A percentile compares a stretch with the other conserved stretches of the same genome.
Evolutionary conservation across 2,113 vertebrate genomes (phyloP).

Genomic region (Podarcis cretensis): DNA sequence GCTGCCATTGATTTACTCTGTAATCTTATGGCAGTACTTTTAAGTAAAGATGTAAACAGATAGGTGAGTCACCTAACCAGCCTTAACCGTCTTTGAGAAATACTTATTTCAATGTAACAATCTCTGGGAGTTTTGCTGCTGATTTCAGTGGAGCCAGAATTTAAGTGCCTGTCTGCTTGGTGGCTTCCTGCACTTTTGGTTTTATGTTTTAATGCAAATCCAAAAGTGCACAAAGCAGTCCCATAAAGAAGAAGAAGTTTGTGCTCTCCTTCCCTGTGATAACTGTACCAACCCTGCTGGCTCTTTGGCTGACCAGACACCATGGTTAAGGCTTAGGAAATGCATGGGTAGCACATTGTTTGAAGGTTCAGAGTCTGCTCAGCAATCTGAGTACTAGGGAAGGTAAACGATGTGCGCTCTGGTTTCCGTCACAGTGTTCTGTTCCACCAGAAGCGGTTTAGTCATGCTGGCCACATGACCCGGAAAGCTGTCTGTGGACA

Average conservation of each 20-base stretch:
- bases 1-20: neutral
- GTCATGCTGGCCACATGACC: no score
- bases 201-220: neutral
- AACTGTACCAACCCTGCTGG: neutral
- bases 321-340: neutral
- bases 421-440: no score
- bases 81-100: neutral
- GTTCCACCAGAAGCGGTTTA: no score
- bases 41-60: neutral
- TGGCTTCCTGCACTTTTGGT: slow-evolving; percentile 1
- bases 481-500: no score
- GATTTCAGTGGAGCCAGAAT: slow-evolving; percentile 9
- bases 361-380: neutral
- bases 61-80: neutral
- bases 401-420: no score
- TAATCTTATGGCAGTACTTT: neutral
- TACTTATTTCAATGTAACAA: neutral
- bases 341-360: neutral
- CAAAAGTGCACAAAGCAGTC: neutral
- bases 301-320: neutral
- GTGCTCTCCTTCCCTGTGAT: neutral
- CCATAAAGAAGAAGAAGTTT: neutral
- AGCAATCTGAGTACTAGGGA: no score
- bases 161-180: slow-evolving; percentile 15
- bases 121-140: no score